phyloP scores from a whole-genome alignment of 2,113 vertebrate genomes.

The Mirza zaza region DNA sequence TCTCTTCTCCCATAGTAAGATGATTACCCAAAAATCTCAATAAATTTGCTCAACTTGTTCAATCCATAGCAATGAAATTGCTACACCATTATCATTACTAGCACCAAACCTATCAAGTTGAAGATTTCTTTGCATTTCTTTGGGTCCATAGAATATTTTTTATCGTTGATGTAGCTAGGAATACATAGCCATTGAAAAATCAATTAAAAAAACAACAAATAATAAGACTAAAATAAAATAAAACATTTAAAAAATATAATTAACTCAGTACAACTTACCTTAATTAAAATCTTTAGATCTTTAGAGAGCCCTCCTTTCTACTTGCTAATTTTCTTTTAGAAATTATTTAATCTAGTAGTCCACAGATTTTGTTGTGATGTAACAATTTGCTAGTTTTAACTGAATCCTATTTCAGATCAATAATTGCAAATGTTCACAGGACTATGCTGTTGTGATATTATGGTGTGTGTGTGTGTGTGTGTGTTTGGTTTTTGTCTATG shows the following conservation, averaged over 20 bases:
- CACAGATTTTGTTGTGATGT: not conserved
- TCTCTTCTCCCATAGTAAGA: not conserved
- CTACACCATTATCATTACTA: not conserved
- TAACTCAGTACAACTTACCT: not conserved
- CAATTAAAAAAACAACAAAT: too few relatives aligned
- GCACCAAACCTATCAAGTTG: not conserved
- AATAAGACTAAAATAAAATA: too few relatives aligned
- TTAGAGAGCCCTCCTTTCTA: not conserved
- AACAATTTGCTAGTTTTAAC: constrained; percentile 27
- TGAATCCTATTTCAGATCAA: not conserved
- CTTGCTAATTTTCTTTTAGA: not conserved
- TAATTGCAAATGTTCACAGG: not conserved
- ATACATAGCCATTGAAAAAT: too few relatives aligned
- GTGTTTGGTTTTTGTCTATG: not conserved
- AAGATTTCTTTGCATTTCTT: constrained; percentile 6
- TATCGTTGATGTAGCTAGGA: not conserved
- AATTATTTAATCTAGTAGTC: not conserved
- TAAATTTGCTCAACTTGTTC: not conserved
- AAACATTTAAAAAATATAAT: too few relatives aligned
- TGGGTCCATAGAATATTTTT: not conserved
- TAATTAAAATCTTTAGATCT: not conserved
- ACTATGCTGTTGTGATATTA: not conserved
- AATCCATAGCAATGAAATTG: not conserved
- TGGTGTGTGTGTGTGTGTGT: too few relatives aligned
- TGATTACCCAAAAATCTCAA: not conserved